Base-by-base conservation (phyloP, 2,113 vertebrate genomes). In the Acrocephalus kingi region DNA sequence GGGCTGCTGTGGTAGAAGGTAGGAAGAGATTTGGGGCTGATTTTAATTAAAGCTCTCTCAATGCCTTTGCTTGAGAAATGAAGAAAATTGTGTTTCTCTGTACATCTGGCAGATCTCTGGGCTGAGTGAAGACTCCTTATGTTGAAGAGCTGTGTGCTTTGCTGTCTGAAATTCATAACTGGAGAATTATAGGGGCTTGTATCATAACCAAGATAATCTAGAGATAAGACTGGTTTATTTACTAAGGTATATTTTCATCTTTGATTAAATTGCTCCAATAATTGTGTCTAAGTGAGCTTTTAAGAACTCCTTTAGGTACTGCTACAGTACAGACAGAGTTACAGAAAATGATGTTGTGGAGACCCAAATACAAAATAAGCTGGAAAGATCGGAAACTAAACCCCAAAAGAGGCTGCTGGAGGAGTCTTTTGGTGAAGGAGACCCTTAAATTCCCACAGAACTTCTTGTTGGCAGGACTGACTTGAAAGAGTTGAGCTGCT, bases 1-100 rank as follows among this genome's bases (percentile, higher is more conserved):
- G 95, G 95, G 94, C 93, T 96, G 84, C 96, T 96, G 73, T 72
- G 79, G 92, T 90, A 96, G 92, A 92, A 71, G 93, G 84, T 82
- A 94, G 96, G 94, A 91, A 86, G 95, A 84, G 81, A 55, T 75
- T 96, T 94, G 22, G 56, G 92, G 87, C 87, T 84, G 24, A 45
- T 35, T 90, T 90, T 56, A 84, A 56, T 71, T 56, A 71, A 74
- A 90, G 11, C 16, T 33, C n/a, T 71, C 22, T 39, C 54, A 54
- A 30, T 68, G 37, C 35, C 73, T 62, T 37, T 93, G 89, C 51
- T 83, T 88, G 77, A 94, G 90, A 93, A 84, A 66, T 88, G 28
- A 73, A 86, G 68, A 77, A 74, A 64, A 82, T 9, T 27, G 23
- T 13, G 9, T 62, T 93, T 92, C 52, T 94, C 41, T 92, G 15